These are phyloP conservation scores for Agrilus planipennis DNA, from an alignment of 1,140 invertebrate genomes.

Conservation along the genomic window DNA sequence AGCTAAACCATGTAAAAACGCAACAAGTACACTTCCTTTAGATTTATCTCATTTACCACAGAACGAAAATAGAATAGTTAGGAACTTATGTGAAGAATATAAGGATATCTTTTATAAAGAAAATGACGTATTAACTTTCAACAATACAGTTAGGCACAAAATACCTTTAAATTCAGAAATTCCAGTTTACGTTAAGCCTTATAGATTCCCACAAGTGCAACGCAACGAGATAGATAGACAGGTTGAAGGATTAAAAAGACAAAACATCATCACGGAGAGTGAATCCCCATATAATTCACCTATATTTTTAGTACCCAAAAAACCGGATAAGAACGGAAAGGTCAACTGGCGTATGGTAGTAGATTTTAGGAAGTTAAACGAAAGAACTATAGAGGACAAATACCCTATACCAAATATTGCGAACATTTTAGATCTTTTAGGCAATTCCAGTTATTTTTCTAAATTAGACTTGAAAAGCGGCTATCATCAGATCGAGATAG, in stretches of 20 bases:
- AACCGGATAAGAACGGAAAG: slow-evolving; percentile 4
- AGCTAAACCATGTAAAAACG: background rate
- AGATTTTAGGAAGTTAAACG: slow-evolving; percentile 29
- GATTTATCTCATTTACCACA: slow-evolving; percentile 2
- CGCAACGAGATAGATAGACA: slow-evolving; percentile 6
- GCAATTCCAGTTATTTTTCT: slow-evolving; percentile 29
- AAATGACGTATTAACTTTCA: slow-evolving; percentile 1
- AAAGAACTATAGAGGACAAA: slow-evolving; percentile 25
- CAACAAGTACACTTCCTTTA: background rate
- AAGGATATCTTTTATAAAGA: slow-evolving; percentile 4
- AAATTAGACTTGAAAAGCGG: slow-evolving; percentile 35
- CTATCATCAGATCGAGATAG: slow-evolving; percentile 35
- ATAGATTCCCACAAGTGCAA: slow-evolving; percentile 1
- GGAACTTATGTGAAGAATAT: background rate
- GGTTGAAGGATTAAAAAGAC: slow-evolving; percentile 5
- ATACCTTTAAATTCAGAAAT: slow-evolving; percentile 1
- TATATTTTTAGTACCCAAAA: slow-evolving; percentile 8
- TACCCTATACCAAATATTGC: slow-evolving; percentile 38
- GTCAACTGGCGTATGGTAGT: slow-evolving; percentile 6
- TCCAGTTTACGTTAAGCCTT: slow-evolving; percentile 2
- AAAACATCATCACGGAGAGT: slow-evolving; percentile 11
- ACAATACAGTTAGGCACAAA: background rate
- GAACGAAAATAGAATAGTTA: background rate
- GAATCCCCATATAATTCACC: slow-evolving; percentile 6
- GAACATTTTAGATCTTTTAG: slow-evolving; percentile 30